A percentile compares a stretch with the other conserved stretches of the same genome.
Evolutionary conservation across 2,113 vertebrate genomes (phyloP).

Genomic region (Dipodomys spectabilis): DNA sequence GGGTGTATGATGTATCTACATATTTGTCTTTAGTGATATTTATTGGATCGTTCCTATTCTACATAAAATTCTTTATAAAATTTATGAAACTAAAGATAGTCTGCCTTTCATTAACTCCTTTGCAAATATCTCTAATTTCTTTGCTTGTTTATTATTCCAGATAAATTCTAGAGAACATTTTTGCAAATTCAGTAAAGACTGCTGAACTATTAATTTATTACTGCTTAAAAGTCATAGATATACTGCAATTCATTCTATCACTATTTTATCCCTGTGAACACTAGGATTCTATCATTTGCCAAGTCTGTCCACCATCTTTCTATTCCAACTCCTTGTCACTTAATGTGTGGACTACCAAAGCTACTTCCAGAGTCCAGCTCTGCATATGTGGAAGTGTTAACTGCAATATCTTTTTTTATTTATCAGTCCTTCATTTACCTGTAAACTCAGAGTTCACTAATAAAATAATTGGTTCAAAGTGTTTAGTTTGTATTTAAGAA

Average conservation of each 20-base stretch:
- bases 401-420: not conserved
- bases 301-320: not conserved
- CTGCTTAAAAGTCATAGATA: not conserved
- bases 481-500: not conserved
- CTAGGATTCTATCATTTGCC: not conserved
- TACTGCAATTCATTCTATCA: not conserved
- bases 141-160: not conserved
- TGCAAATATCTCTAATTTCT: not conserved
- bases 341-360: not conserved
- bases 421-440: not conserved
- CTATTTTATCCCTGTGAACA: not conserved
- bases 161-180: not conserved
- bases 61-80: not conserved
- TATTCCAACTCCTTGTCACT: not conserved
- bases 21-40: not conserved
- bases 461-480: not conserved
- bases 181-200: not conserved
- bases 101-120: not conserved
- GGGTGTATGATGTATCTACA: not conserved
- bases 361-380: no score
- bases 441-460: not conserved
- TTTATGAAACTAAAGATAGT: not conserved
- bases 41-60: not conserved
- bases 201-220: not conserved
- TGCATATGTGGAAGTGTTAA: not conserved